Base-by-base conservation (phyloP, 2,888 invertebrate genomes). In the Bibio marci region DNA sequence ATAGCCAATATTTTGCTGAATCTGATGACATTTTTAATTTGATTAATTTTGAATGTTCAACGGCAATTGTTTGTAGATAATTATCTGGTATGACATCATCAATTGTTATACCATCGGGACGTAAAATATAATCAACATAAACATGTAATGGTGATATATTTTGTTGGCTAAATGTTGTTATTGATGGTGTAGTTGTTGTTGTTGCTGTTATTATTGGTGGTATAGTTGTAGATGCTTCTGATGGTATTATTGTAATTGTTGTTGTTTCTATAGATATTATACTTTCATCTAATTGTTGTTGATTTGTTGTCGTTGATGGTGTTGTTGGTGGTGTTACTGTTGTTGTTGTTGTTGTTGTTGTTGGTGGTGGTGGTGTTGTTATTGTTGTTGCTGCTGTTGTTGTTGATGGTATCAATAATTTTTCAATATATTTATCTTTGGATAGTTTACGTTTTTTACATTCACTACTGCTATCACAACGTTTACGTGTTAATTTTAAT, bases 1-100 rank as follows among this genome's bases (percentile, higher is more conserved):
- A 61, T 30, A 88, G 60, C 69, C 81, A 78, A 62, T 88, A 88
- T 53, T 86, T 81, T 3, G 86, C 85, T 30, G 80, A 76, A n/a
- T 76, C 73, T 8, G 73, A 61, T 43, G 76, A 71, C 76, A 81
- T 80, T 12, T 71, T 51, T 54, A 64, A 51, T n/a, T n/a, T n/a
- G n/a, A n/a, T n/a, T 37, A 69, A 48, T 40, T 59, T 59, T 36
- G 54, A 52, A 44, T 62, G 62, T 43, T 62, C 60, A 19, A 44
- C 39, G 30, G 62, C 62, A 17, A 62, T 57, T 47, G 55, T 50
- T 8, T 52, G 51, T 13, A 59, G 50, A 42, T 55, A 59, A 22
- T 59, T 55, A 17, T 50, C 49, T 1, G 61, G 62, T 6, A 55
- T 50, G 18, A 19, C 32, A 28, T 54, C 45, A 15, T 39, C 46